Evolutionary conservation across 2,888 invertebrate genomes (phyloP), one percentile per base, ranked within the genome.

Genomic region (Tridacna gigas): DNA sequence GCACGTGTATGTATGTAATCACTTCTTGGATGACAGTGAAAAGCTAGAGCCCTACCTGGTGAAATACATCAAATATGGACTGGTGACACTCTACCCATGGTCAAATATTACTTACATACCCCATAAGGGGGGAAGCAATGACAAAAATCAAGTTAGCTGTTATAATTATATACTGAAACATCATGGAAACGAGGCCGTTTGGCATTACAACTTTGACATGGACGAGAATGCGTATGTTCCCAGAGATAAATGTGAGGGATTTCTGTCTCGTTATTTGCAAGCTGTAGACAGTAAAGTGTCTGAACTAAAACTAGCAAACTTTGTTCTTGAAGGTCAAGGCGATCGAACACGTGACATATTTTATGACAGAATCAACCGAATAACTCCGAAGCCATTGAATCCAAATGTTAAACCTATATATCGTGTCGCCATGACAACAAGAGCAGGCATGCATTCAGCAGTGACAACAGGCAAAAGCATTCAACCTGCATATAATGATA

Each of bases 201-300:
- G 90, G 90, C 86, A 86, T 61, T 85, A 89, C 20, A 81, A 84
- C 7, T 76, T 89, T 18, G 90, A 89, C 66, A 88, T 90, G 75
- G 90, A 90, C 67, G 89, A 89, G 73, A 89, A 89, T 69, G 88
- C 90, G 18, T 90, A 80, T 77, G 75, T 83, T 20, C 69, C 73
- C n/a, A 61, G 56, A 28, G 90, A 90, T 76, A 65, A 18, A 20
- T 28, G 71, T 45, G 88, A 88, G 76, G 82, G 83, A 25, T 90
- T 88, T 61, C 80, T 90, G 20, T 45, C 45, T 15, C 15, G 67
- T 2, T 67, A 67, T 45, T n/a, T 67, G 2, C 20, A 67, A 37
- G 26, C 9, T 28, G 11, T 66, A 12, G 37, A 66, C 26, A 66
- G 22, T 26, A 45, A 26, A 18, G 67, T 66, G 9, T 28, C 74